Percentiles rank a stretch among this genome's conserved stretches.
Conservation (phyloP, 2,113 vertebrate genomes). For the Gymnarchus niloticus region DNA sequence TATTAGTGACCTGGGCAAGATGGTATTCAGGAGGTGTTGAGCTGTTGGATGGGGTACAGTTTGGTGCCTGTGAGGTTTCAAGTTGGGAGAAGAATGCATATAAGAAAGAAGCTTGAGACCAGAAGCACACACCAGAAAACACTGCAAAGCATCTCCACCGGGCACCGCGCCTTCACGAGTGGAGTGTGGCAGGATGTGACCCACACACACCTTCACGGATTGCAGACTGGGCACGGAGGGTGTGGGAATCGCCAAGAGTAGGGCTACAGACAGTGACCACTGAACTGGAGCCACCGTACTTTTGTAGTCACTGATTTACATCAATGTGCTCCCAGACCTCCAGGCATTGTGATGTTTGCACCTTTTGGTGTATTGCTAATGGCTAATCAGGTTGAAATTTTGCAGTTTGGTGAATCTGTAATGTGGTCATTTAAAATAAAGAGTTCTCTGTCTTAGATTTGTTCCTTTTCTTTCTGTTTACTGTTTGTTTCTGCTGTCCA, state of each 20-base stretch:
- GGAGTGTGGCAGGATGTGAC: neutral
- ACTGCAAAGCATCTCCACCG: neutral
- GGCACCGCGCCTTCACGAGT: neutral
- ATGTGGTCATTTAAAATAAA: conserved; percentile 19
- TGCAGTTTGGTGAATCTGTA: neutral
- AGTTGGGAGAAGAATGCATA: neutral
- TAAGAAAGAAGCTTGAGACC: neutral
- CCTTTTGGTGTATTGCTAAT: neutral
- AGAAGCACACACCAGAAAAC: neutral
- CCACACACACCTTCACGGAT: neutral
- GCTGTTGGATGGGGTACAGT: neutral
- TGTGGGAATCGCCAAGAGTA: neutral
- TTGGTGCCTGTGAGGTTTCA: neutral
- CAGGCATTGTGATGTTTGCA: neutral
- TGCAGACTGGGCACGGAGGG: neutral
- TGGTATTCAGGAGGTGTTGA: neutral
- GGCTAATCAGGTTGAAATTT: neutral
- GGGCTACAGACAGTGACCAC: neutral
- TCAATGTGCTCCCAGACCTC: neutral
- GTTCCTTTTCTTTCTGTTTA: conserved; percentile 12
- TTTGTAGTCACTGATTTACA: neutral
- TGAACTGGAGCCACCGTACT: neutral
- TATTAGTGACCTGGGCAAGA: neutral
- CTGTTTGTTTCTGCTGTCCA: neutral
- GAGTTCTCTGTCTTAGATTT: conserved; percentile 30